A percentile compares a stretch with the other conserved stretches of the same genome.
phyloP scores from a whole-genome alignment of 2,888 invertebrate genomes.

The Sesamia inferens region DNA sequence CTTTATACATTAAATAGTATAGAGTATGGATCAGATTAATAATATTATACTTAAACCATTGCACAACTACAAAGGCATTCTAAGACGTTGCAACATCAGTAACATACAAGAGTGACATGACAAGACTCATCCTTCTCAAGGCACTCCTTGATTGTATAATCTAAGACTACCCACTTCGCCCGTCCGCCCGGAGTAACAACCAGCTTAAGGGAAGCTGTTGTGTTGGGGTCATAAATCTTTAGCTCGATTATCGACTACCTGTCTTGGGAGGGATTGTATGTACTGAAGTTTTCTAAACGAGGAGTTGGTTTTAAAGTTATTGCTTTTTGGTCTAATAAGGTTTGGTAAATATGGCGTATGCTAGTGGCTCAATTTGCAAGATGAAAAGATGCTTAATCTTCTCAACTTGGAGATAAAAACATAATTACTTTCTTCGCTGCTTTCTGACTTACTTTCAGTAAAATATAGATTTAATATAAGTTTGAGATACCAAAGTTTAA shows the following conservation, averaged over 20 bases:
- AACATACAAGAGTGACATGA: background rate
- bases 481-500: background rate
- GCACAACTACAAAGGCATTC: background rate
- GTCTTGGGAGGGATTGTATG: conserved; percentile 23
- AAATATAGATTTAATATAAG: background rate
- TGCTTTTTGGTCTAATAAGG: background rate
- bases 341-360: background rate
- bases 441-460: background rate
- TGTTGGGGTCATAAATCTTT: conserved; percentile 48
- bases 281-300: conserved; percentile 18
- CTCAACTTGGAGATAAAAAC: background rate
- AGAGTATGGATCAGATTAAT: no score
- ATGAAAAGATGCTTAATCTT: background rate
- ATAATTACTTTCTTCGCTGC: background rate
- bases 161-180: conserved; percentile 19
- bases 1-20: no score
- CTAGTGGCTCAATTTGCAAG: background rate
- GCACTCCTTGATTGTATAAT: conserved; percentile 37
- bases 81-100: background rate
- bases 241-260: conserved; percentile 56
- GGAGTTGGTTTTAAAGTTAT: conserved; percentile 5
- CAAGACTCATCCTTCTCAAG: background rate
- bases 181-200: conserved; percentile 24
- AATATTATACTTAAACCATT: background rate
- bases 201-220: conserved; percentile 40